Evolutionary conservation across 2,113 vertebrate genomes (phyloP).

Genomic region (Petrocephalus zakoni): DNA sequence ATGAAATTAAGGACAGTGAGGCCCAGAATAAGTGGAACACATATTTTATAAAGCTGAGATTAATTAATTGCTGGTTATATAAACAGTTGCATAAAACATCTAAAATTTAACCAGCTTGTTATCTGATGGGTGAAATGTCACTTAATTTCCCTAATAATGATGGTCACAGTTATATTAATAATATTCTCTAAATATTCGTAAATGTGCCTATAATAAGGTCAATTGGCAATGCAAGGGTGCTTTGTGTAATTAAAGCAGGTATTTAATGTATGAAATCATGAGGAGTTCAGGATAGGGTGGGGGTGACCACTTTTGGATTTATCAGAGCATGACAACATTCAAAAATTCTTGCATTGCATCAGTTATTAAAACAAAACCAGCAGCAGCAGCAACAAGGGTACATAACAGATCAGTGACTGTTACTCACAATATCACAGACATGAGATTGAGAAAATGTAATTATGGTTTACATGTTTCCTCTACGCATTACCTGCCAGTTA

Average conservation of each 20-base stretch:
- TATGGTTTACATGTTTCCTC: not conserved
- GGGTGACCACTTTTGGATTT: not conserved
- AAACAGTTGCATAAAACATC: not conserved
- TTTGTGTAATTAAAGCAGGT: not conserved
- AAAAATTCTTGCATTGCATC: not conserved
- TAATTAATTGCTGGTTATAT: not conserved
- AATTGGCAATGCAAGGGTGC: not conserved
- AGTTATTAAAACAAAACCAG: not conserved
- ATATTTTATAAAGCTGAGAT: not conserved
- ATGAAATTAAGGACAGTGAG: not conserved
- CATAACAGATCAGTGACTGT: not conserved
- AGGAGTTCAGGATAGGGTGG: not conserved
- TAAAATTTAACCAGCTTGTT: not conserved
- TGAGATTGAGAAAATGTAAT: not conserved
- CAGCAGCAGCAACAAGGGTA: not conserved
- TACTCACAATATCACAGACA: not conserved
- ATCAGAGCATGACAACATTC: not conserved
- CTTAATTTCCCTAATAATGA: not conserved
- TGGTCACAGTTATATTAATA: not conserved
- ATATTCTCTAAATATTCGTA: not conserved
- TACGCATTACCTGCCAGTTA: not conserved
- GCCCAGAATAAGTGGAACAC: not conserved
- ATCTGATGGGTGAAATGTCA: not conserved
- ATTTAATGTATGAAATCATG: not conserved
- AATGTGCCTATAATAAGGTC: not conserved